These are phyloP conservation scores for Caenorhabditis zanzibari DNA, from an alignment of 2,888 invertebrate species.

Conservation along the genomic window DNA sequence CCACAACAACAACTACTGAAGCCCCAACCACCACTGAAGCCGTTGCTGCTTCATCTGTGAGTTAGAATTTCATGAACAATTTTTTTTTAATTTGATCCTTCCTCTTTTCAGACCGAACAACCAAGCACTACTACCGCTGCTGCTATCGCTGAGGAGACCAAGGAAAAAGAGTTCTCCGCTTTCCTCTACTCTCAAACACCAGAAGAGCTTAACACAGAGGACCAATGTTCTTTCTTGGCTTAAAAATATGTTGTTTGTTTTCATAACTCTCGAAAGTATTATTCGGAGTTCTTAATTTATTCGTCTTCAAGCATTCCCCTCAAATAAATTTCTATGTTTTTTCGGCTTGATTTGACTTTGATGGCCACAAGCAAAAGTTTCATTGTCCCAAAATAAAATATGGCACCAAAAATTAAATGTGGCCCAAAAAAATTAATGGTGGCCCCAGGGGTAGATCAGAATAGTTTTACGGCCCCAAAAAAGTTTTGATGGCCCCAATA, in stretches of 20 bases:
- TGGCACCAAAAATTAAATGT: no score
- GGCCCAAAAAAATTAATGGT: no score
- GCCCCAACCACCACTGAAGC: slow-evolving; percentile 27
- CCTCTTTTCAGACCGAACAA: slow-evolving; percentile 21
- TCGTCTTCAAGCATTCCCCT: slow-evolving; percentile 12
- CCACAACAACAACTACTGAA: slow-evolving; percentile 48
- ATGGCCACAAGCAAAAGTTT: no score
- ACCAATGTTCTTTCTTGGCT: slow-evolving; percentile 69
- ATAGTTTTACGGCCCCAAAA: no score
- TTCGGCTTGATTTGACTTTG: no score
- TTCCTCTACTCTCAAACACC: slow-evolving; percentile 74
- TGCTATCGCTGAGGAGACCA: slow-evolving; percentile 68
- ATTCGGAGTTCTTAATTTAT: slow-evolving; percentile 31
- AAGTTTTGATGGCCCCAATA: no score
- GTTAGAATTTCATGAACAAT: background rate
- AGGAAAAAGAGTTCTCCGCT: slow-evolving; percentile 73
- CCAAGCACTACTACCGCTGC: slow-evolving; percentile 52
- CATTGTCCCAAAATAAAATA: no score
- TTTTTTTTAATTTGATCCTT: background rate
- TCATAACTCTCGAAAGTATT: slow-evolving; percentile 28
- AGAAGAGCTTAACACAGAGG: slow-evolving; percentile 71
- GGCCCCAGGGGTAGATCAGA: no score
- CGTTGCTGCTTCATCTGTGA: slow-evolving; percentile 25
- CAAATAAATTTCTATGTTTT: slow-evolving; percentile 18
- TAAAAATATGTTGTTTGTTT: slow-evolving; percentile 19